Base-by-base conservation (phyloP, 64 coral and sea anemone species). In the Montipora capricornis region DNA sequence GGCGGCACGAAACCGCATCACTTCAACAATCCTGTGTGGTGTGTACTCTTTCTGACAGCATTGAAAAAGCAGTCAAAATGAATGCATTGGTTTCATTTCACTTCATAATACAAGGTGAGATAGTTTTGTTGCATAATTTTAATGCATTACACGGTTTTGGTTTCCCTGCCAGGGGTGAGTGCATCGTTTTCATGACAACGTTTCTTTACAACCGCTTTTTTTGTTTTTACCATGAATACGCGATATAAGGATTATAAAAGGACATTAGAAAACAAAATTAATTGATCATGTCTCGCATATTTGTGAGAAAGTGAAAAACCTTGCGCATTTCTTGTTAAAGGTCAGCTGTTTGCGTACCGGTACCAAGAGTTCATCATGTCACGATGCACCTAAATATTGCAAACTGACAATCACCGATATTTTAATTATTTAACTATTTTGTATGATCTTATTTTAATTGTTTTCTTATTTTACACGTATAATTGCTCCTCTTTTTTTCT, bases 71-170 rank as follows among this genome's bases (percentile, higher is more conserved):
- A 51, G 66, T 16, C 47, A 50, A 8, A 73, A 84, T 84, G 81
- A 67, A 47, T 67, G 15, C 44, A 68, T 14, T 10, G 81, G 47
- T 67, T 84, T 84, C 68, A 71, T 13, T 86, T 71, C 47, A 66
- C 62, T 11, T 86, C 45, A 44, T 73, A 9, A 24, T 86, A 49
- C 64, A 68, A 73, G 82, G 82, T 86, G 46, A 73, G 81, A 6
- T 8, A 6, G 52, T 17, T 22, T 82, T 61, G 9, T 82, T 82
- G 79, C 37, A 26, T 62, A 58, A 16, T 51, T 57, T 84, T 86
- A 86, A 19, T 19, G 67, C 45, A 70, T 52, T 12, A 11, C 64
- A 15, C 19, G 45, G 17, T 71, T 68, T 48, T 50, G 48, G 15
- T 3, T 13, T n/a, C 37, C 37, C 37, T 37, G 37, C 37, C 37